Evolutionary conservation across 1,140 invertebrate genomes (phyloP).

Genomic region (Drosophila athabasca): DNA sequence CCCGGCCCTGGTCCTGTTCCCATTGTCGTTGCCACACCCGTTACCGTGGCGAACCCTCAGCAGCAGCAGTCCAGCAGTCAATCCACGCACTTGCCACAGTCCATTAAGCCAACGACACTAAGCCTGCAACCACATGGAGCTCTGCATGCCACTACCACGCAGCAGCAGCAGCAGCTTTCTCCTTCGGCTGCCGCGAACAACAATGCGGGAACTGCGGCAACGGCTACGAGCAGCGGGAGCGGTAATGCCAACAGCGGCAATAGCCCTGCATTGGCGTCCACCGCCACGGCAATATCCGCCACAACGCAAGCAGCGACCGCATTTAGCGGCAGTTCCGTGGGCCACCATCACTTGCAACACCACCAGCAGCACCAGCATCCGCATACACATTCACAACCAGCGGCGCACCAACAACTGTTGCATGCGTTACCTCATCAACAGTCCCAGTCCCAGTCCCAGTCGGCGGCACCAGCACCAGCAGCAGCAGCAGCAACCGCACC

Average conservation of each 20-base stretch:
- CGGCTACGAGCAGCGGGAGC: conserved; percentile 28
- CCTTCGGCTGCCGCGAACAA: conserved; percentile 31
- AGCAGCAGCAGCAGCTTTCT: conserved; percentile 28
- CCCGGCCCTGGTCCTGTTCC: conserved; percentile 27
- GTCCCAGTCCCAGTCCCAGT: no score
- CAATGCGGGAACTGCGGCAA: conserved; percentile 14
- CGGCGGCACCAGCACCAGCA: conserved; percentile 1
- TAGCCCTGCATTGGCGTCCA: conserved; percentile 56
- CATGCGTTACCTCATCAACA: not conserved
- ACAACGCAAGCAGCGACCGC: conserved; percentile 74
- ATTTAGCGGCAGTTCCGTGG: conserved; percentile 66
- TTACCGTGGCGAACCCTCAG: not conserved
- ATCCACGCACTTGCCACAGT: conserved; percentile 16
- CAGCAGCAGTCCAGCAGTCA: conserved; percentile 1
- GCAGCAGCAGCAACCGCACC: conserved; percentile 5
- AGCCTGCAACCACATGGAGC: conserved; percentile 30
- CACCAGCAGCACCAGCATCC: conserved; percentile 13
- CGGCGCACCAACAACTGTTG: conserved; percentile 7
- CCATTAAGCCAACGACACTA: conserved; percentile 52
- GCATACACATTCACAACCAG: conserved; percentile 12
- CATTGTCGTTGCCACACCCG: not conserved
- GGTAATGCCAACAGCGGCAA: conserved; percentile 45
- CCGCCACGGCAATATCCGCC: conserved; percentile 68
- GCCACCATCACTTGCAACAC: conserved; percentile 58
- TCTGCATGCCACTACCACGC: conserved; percentile 22